Evolutionary conservation across 2,113 vertebrate genomes (phyloP), one percentile per base, ranked within the genome.

Genomic region (Pseudorhombus dupliciocellatus): DNA sequence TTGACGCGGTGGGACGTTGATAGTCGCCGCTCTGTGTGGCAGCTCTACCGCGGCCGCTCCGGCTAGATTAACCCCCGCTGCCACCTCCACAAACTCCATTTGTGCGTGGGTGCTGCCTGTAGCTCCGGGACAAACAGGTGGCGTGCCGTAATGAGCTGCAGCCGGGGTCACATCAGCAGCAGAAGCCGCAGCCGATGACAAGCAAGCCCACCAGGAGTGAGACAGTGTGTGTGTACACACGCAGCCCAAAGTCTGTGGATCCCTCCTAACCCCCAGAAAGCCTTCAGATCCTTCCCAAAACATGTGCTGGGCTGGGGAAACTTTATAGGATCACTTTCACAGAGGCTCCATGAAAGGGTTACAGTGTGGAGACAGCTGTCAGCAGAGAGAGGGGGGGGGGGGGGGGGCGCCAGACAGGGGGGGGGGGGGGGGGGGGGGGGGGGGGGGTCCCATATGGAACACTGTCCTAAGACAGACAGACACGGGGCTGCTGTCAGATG

Each of bases 121-220:
- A 75, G 92, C 90, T 91, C 59, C 84, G 31, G 90, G 90, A 93
- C 86, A 93, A 94, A 93, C 93, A 93, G 92, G 93, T 93, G 93
- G 92, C 81, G 70, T 42, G 87, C 84, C 86, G 90, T 93, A 93
- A 93, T 91, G 92, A 93, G 90, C 84, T 88, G 88, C 89, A 88
- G 87, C 89, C 88, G 53, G 74, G 84, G 88, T 85, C 88, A 85
- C 87, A 86, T 90, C 90, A 92, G 89, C 89, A 85, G 81, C 77
- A 87, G 82, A 82, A 69, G 83, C 80, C 40, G 80, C 79, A 73
- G 54, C 85, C 54, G 86, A 88, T 80, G 86, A 88, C 90, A 91
- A 91, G 89, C 90, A 88, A 77, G 84, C 85, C 82, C 88, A 86
- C 85, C 88, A 84, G 90, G 84, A 86, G 60, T 53, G 37, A 69